Base-by-base conservation (phyloP, 2,888 invertebrate genomes). In the Acheta domesticus region DNA sequence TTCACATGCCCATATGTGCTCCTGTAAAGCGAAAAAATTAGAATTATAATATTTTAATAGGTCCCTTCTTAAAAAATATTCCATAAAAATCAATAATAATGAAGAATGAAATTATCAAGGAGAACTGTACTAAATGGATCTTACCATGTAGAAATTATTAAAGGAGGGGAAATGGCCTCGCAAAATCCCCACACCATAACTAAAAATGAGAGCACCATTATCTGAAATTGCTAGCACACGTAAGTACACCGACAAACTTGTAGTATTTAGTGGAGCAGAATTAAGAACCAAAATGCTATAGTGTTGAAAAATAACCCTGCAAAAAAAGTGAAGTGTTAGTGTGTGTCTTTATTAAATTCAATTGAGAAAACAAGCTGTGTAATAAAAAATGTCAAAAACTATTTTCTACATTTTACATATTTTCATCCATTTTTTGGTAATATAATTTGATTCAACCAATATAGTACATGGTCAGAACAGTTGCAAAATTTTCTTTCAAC, bases 171-270 rank as follows among this genome's bases (percentile, higher is more conserved):
- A 83, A 62, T 85, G 83, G n/a, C 84, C 85, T 80, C 86, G 84
- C 36, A 84, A 85, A 19, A 86, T 83, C 49, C 86, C 86, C 23
- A 86, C 83, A 12, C 84, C 86, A 81, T 85, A 86, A 82, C 85
- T 86, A 79, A 85, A 84, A 75, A 87, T 79, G 49, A 87, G 82
- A 79, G 86, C 86, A 12, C 86, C 86, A 81, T 85, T 85, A 81
- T 87, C 87, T 77, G 86, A 86, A 76, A 87, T 82, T 48, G 86
- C 86, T 48, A 87, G 84, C 48, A 86, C 85, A 49, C 85, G 83
- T 49, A 87, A 83, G 81, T 86, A 87, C 74, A 86, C 82, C 2
- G 86, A 86, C 79, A 86, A 84, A 81, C 85, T 86, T 75, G 85
- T 85, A 79, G 85, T 85, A 48, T 84, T 83, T 23, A 86, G 82